Conservation (phyloP, 2,113 vertebrate species). For the Peromyscus californicus region DNA sequence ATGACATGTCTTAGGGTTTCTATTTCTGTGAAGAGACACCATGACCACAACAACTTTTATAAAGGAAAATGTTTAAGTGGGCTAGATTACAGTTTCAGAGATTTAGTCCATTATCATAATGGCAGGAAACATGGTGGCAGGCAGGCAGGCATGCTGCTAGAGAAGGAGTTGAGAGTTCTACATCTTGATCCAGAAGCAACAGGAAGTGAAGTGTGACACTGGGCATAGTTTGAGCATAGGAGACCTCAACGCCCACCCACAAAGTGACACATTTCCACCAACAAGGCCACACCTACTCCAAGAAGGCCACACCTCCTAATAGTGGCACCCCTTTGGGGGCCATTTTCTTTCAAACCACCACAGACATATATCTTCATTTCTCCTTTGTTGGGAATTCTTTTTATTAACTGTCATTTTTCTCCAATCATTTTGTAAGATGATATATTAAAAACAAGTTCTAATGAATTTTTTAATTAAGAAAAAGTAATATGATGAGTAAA, state of each 20-base stretch:
- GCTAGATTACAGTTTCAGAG: background rate
- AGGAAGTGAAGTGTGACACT: background rate
- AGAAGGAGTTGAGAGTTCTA: background rate
- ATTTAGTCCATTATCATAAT: background rate
- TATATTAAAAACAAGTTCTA: slow-evolving; percentile 7
- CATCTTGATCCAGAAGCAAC: background rate
- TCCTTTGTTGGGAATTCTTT: background rate
- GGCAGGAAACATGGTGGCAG: background rate
- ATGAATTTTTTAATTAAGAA: background rate
- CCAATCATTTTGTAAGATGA: background rate
- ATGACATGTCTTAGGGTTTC: background rate
- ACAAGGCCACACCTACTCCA: background rate
- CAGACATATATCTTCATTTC: background rate
- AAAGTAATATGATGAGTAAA: background rate
- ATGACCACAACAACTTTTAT: background rate
- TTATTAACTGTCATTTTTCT: slow-evolving; percentile 43
- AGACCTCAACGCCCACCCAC: background rate
- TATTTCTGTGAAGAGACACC: background rate
- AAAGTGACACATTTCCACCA: background rate
- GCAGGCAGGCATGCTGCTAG: background rate
- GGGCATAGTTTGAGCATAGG: background rate
- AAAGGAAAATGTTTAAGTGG: background rate
- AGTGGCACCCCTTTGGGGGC: background rate
- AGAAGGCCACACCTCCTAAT: background rate
- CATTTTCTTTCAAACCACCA: background rate